Conservation (phyloP, 2,797 vertebrate genomes). For the Alosa sapidissima region DNA sequence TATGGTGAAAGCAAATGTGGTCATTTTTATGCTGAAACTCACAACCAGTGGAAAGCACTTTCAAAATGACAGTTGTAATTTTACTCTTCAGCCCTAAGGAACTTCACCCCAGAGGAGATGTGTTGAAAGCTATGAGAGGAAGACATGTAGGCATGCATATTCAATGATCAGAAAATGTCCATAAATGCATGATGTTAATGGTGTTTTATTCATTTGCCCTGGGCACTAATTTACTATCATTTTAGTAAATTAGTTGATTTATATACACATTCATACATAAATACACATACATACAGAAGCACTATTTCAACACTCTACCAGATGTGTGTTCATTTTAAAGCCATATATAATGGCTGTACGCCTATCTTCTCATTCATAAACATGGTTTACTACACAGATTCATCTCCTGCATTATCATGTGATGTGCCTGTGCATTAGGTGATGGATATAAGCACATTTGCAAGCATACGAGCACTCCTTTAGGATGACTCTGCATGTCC, state of each 20-base stretch:
- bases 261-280: no score
- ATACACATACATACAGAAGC: no score
- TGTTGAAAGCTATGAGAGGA: neutral
- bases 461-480: neutral
- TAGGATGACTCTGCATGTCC: neutral
- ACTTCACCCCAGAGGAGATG: neutral
- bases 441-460: no score
- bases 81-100: neutral
- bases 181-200: neutral
- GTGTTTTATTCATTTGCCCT: neutral
- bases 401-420: neutral
- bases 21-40: neutral
- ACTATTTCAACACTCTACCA: no score
- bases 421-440: neutral
- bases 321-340: no score
- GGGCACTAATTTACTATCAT: neutral
- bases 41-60: slow-evolving; percentile 4
- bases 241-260: no score
- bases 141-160: neutral
- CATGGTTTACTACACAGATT: neutral
- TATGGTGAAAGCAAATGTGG: neutral
- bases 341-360: no score
- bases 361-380: neutral
- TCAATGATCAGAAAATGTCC: neutral
- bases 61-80: neutral